Base-by-base conservation (phyloP, 2,113 vertebrate species). In the Neogale vison region DNA sequence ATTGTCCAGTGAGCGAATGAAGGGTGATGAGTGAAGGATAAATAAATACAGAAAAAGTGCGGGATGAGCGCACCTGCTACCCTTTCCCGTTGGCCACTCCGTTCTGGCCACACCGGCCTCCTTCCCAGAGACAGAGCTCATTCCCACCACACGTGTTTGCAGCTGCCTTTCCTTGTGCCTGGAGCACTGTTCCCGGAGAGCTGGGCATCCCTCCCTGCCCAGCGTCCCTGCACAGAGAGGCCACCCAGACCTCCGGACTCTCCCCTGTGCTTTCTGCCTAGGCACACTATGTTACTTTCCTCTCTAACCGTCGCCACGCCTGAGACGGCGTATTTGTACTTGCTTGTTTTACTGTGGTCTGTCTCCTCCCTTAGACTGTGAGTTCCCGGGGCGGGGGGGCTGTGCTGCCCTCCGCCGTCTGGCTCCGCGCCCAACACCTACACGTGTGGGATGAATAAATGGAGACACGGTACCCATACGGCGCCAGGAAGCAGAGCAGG, bases 371-470 rank as follows among this genome's bases (percentile, higher is more conserved):
- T 21, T 45, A 36, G 87, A 42, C 81, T 3, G n/a, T 14, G 81
- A 69, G 42, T 29, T 26, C 34, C 61, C 18, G 23, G 47, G 65
- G 26, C 0, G 3, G 69, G 50, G 50, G 10, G 13, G 23, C 39
- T 39, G 29, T 21, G 52, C 45, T 13, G 42, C 77, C 50, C 52
- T 2, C 26, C 8, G 7, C 13, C 13, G 8, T 34, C 50, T 0
- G 15, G 10, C n/a, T 13, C 0, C 0, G 2, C 8, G 6, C 55
- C 59, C 2, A 1, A 47, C 18, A 15, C 24, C 36, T 3, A 0
- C 23, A 2, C 5, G 45, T 17, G 50, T 57, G 89, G 45, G 23
- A 34, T 20, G 63, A 13, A 39, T 13, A 31, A 17, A 34, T 17
- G n/a, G 47, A 17, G 88, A 31, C 15, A 1, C 18, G 24, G 26